Base-by-base conservation (phyloP, 2,797 vertebrate species). In the Hypotaenidia philippensis region DNA sequence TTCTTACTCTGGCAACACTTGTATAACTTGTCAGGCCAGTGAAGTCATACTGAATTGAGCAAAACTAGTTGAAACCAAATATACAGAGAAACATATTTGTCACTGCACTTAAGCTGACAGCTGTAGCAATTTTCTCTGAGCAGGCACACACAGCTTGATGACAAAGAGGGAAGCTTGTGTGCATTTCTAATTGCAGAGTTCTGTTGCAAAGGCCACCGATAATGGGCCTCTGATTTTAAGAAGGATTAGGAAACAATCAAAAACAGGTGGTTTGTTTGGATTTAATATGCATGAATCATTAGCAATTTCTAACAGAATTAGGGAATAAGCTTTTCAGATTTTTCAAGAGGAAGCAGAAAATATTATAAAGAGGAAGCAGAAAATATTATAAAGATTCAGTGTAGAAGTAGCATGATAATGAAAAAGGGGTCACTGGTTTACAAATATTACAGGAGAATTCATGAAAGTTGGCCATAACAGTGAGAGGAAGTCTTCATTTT, bases 31-130 rank as follows among this genome's bases (percentile, higher is more conserved):
- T 85, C 69, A 22, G 74, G 59, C 83, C 40, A 36, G 82, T 83
- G 63, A 90, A 95, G 63, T 88, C 59, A 79, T 41, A 78, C 18
- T 57, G 83, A 92, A 88, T 81, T 82, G 68, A 91, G 61, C 44
- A 93, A 89, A 94, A 94, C 50, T 65, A 44, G 79, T 72, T 91
- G 72, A 95, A 95, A 93, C 74, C 61, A 94, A 96, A 86, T 96
- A 97, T 69, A 69, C 61, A 91, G 78, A 88, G 89, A 92, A 91
- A 90, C 57, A 68, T 96, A 89, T 83, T 97, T 96, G 75, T 93
- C 92, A 65, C 49, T 96, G 60, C 77, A 71, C 79, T 91, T 95
- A 94, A 88, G 59, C 60, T 93, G 94, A 92, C 91, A 95, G 90
- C 70, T 96, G 89, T 78, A 79, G 87, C 78, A 90, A 88, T 95